These are phyloP conservation scores for Urocyon cinereoargenteus DNA, from an alignment of 2,797 vertebrate genomes.

Conservation along the genomic window DNA sequence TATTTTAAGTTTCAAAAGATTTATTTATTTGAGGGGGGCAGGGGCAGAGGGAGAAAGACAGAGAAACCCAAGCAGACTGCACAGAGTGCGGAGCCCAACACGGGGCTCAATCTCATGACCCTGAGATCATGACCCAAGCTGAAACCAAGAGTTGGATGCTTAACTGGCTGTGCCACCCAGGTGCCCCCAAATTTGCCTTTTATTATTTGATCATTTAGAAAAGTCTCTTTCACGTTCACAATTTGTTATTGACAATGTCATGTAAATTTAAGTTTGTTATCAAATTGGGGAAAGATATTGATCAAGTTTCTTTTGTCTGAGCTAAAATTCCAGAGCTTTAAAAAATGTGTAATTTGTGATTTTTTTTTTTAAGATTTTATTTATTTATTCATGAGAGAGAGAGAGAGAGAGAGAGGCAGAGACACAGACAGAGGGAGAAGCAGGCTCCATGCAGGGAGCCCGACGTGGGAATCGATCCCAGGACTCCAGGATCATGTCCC, in stretches of 20 bases:
- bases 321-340: neutral
- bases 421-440: no score
- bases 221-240: neutral
- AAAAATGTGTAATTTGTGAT: neutral
- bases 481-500: no score
- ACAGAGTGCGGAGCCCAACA: fast-evolving
- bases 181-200: neutral
- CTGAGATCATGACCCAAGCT: neutral
- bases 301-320: neutral
- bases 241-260: neutral
- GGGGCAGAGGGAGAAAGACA: neutral
- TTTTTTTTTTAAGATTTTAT: no score
- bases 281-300: neutral
- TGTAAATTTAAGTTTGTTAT: neutral
- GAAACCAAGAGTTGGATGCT: neutral
- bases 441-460: no score
- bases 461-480: no score
- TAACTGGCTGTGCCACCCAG: neutral
- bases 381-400: no score
- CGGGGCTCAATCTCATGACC: neutral
- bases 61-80: neutral
- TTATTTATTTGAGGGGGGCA: neutral
- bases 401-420: no score
- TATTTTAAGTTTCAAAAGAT: neutral
- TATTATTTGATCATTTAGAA: neutral